phyloP scores from a whole-genome alignment of 2,113 vertebrate genomes.

The Albula goreensis region DNA sequence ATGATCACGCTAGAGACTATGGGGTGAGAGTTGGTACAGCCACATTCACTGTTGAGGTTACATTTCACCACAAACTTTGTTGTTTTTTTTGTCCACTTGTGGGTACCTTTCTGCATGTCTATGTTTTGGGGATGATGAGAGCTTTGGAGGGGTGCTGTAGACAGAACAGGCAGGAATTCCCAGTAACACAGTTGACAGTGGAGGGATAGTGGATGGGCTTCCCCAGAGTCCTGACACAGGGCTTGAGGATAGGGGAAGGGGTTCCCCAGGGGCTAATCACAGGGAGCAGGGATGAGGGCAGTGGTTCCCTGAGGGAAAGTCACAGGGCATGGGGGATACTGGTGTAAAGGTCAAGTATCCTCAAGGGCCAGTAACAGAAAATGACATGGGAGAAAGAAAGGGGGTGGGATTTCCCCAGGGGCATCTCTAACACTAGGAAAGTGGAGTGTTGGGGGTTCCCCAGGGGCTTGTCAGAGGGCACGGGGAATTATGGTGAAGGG shows the following conservation, averaged over 20 bases:
- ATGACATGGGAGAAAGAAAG: background rate
- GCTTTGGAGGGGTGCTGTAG: background rate
- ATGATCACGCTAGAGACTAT: background rate
- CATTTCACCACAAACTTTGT: background rate
- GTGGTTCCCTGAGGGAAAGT: background rate
- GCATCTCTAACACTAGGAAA: too few relatives aligned
- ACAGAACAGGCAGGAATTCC: background rate
- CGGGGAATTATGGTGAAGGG: conserved; percentile 96
- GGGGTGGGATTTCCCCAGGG: background rate
- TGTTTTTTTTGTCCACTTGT: background rate
- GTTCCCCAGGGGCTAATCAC: background rate
- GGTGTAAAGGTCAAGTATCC: background rate
- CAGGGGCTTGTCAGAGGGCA: conserved; percentile 74
- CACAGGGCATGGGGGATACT: background rate
- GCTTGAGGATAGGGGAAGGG: background rate
- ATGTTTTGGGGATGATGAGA: background rate
- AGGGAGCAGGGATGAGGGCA: background rate
- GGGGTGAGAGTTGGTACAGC: background rate
- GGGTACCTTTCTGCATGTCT: background rate
- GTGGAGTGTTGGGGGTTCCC: too few relatives aligned
- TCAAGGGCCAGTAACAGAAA: background rate
- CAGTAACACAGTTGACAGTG: background rate
- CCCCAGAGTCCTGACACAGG: background rate
- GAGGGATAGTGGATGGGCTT: background rate
- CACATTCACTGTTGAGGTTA: background rate